Evolutionary conservation across 2,113 vertebrate species (phyloP).

Genomic region (Xenotilapia flavipinnis): DNA sequence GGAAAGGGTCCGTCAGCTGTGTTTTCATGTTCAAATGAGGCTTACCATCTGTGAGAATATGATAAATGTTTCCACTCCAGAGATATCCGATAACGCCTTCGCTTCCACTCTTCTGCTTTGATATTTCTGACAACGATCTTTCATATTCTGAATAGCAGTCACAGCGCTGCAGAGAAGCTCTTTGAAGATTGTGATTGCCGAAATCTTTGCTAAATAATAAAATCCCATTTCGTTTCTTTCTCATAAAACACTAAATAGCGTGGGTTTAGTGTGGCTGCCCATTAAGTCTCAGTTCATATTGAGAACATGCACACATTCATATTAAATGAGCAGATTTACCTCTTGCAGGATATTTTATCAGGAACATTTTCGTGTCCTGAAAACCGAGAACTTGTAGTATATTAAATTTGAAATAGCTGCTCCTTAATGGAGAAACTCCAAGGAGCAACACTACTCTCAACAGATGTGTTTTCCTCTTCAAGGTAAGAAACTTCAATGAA

Average conservation of each 20-base stretch:
- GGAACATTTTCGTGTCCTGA: not conserved
- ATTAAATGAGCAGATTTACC: not conserved
- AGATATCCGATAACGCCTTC: not conserved
- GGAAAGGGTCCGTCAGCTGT: not conserved
- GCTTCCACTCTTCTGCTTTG: not conserved
- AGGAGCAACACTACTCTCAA: not conserved
- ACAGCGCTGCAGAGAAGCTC: not conserved
- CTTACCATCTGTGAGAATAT: not conserved
- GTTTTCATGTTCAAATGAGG: not conserved
- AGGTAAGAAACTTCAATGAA: not conserved
- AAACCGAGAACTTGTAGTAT: not conserved
- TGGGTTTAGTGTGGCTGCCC: not conserved
- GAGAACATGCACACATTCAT: not conserved
- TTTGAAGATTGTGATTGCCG: not conserved
- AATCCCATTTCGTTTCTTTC: not conserved
- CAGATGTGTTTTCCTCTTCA: not conserved
- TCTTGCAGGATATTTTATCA: not conserved
- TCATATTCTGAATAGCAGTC: not conserved
- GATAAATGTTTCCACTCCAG: constrained; percentile 3
- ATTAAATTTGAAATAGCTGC: not conserved
- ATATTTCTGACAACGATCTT: not conserved
- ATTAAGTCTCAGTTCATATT: not conserved
- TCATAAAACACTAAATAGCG: not conserved
- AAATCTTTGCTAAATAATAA: not conserved
- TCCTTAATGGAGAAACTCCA: not conserved